Conservation (phyloP, 2,888 invertebrate genomes). For the Ceraclea dissimilis region DNA sequence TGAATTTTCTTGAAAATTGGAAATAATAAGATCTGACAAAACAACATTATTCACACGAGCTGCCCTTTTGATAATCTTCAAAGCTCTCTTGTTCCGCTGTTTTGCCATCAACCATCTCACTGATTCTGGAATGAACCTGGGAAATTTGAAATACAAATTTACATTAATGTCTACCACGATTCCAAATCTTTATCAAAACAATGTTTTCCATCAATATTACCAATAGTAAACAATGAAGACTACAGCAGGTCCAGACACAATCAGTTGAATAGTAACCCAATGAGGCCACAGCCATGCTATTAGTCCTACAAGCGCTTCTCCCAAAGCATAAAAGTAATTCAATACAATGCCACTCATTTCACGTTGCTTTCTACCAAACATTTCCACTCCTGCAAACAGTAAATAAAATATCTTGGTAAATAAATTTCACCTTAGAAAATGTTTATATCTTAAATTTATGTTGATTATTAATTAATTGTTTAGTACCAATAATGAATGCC, state of each 20-base stretch:
- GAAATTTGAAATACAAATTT: slow-evolving; percentile 18
- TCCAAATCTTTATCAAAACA: background rate
- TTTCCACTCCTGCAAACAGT: slow-evolving; percentile 48
- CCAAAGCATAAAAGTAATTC: slow-evolving; percentile 57
- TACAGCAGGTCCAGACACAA: slow-evolving; percentile 52
- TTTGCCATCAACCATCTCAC: slow-evolving; percentile 58
- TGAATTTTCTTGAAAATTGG: slow-evolving; percentile 33
- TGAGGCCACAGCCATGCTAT: slow-evolving; percentile 51
- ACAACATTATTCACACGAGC: slow-evolving; percentile 48
- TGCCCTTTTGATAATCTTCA: slow-evolving; percentile 46
- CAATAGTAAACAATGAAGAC: slow-evolving; percentile 53
- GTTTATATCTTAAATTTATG: background rate
- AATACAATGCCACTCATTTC: slow-evolving; percentile 55
- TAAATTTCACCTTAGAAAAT: too few relatives aligned
- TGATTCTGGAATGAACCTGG: slow-evolving; percentile 55
- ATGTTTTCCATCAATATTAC: slow-evolving; percentile 30
- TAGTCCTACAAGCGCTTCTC: slow-evolving; percentile 54
- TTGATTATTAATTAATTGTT: too few relatives aligned
- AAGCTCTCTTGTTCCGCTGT: slow-evolving; percentile 46
- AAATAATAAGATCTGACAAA: slow-evolving; percentile 39
- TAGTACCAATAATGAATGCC: slow-evolving; percentile 49
- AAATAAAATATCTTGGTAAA: slow-evolving; percentile 18
- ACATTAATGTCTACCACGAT: background rate
- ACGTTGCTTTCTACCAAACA: slow-evolving; percentile 54
- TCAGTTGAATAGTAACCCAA: slow-evolving; percentile 52